These are phyloP conservation scores for Microplitis deprimator DNA, from an alignment of 2,888 invertebrate genomes.

Conservation along the genomic window DNA sequence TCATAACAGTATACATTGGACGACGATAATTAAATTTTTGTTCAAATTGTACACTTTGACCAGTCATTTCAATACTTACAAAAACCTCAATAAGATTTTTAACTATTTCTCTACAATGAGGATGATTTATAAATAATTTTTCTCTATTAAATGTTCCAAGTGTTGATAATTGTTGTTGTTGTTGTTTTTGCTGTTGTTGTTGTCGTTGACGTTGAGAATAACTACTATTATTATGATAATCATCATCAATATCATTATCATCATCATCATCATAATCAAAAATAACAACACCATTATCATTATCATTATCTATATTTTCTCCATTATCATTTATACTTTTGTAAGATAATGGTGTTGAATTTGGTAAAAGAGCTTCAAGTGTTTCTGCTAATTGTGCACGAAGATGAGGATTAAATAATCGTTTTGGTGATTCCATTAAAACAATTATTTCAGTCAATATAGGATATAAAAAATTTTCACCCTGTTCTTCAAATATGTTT, in stretches of 20 bases:
- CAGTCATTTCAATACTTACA: conserved; percentile 98
- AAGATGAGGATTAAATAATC: conserved; percentile 92
- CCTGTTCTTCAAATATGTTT: conserved; percentile 78
- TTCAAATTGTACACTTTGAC: conserved; percentile 95
- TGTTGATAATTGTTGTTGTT: conserved; percentile 58
- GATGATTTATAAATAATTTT: conserved; percentile 84
- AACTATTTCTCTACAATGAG: conserved; percentile 82
- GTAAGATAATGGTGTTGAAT: conserved; percentile 63
- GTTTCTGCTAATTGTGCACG: conserved; percentile 92
- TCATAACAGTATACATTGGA: conserved; percentile 95
- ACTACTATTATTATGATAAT: conserved; percentile 15
- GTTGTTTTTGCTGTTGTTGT: not conserved
- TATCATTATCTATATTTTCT: not conserved
- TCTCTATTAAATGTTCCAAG: conserved; percentile 77
- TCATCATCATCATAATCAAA: not conserved
- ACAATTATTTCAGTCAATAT: conserved; percentile 85
- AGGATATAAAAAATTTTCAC: conserved; percentile 77
- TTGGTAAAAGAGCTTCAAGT: conserved; percentile 88
- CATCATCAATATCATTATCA: conserved; percentile 40
- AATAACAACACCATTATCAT: not conserved
- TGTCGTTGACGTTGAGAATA: not conserved
- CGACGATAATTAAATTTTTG: conserved; percentile 97
- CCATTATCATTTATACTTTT: not conserved
- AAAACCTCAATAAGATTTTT: conserved; percentile 89
- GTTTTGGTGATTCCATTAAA: conserved; percentile 88